Conservation (phyloP, 2,113 vertebrate genomes). For the Zapus hudsonius region DNA sequence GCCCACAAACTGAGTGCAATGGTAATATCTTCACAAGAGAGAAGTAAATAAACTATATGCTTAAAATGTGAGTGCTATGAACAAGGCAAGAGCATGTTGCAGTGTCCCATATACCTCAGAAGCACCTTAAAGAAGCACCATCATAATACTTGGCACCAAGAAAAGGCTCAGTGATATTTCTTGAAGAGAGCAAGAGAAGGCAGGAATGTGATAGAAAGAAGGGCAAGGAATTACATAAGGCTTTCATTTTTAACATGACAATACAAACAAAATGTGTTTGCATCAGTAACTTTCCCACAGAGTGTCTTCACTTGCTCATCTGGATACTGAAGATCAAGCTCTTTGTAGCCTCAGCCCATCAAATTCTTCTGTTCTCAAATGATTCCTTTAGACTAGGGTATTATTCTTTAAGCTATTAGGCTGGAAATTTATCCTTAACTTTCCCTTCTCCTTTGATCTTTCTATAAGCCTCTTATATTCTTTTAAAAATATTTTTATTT, state of each 20-base stretch:
- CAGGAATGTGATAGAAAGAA: background rate
- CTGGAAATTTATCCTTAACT: slow-evolving; percentile 8
- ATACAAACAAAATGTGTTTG: background rate
- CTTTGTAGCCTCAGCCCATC: background rate
- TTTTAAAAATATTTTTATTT: background rate
- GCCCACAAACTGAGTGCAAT: background rate
- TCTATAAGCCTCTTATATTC: background rate
- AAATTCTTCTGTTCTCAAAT: no score
- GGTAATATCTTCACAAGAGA: background rate
- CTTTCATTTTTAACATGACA: background rate
- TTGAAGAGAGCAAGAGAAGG: background rate
- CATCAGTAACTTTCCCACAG: background rate
- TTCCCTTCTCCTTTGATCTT: background rate
- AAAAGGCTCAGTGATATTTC: background rate
- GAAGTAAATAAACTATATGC: background rate
- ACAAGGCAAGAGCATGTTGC: background rate
- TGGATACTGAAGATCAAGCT: background rate
- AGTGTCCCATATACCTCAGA: background rate
- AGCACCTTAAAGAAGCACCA: background rate
- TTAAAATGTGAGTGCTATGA: background rate
- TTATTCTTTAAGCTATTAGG: background rate
- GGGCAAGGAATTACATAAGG: background rate
- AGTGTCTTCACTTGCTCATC: background rate
- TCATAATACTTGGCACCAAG: background rate
- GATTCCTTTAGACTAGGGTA: background rate